Evolutionary conservation across 2,113 vertebrate species (phyloP), one percentile per base, ranked within the genome.

Genomic region (Stomatorhinus ivindoensis): DNA sequence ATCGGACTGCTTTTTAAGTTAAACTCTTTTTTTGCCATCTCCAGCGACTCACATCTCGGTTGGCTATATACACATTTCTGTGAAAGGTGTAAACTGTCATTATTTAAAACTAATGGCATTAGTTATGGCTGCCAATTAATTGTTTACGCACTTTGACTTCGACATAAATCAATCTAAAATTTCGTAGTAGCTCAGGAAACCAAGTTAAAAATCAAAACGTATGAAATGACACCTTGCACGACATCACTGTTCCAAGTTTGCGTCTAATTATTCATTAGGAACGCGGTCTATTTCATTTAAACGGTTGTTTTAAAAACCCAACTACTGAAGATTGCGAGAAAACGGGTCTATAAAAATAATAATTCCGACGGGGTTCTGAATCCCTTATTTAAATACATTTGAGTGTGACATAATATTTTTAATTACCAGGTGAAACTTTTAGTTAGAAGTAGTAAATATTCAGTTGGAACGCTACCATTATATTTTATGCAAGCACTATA

Each of bases 101-200:
- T 80, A 80, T 84, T 27, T 84, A 84, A 44, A 84, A 47, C 82
- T 24, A 84, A 84, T 47, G 19, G 82, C 2, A 98, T 97, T 80
- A 42, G 73, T 47, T 84, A 84, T 46, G 42, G 8, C 8, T 94
- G 96, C 97, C 97, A 97, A 97, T 97, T 98, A 97, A 96, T 97
- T 96, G 96, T 97, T 96, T 97, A 97, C 97, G 97, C 97, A 46
- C 24, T 55, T 87, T 51, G 50, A 87, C 31, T 53, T 53, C n/a
- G 27, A 86, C 83, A 86, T 35, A 86, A 31, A 86, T 35, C 47
- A 39, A 39, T 51, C 11, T 55, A 3, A 53, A 24, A 53, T 55
- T 35, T 55, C 31, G 15, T 19, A 55, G 24, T 11, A 15, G 44
- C n/a, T 87, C 50, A 53, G 27, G 85, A 87, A 87, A 53, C 27